Conservation (phyloP, 2,797 vertebrate genomes). For the Delichon dasypus region DNA sequence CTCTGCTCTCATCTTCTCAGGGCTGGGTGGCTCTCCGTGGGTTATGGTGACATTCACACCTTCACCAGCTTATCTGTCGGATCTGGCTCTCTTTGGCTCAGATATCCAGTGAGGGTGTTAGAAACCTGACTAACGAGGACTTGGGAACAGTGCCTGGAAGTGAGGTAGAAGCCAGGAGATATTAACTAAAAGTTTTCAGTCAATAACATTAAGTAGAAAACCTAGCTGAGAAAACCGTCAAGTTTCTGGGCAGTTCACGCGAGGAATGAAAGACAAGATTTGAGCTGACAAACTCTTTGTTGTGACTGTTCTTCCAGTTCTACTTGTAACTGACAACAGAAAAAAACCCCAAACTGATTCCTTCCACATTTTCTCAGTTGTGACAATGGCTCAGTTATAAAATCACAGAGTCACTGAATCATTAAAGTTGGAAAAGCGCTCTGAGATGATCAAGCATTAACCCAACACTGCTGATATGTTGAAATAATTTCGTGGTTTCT, state of each 20-base stretch:
- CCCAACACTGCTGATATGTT: not conserved
- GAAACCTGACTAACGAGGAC: not conserved
- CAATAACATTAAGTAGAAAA: not conserved
- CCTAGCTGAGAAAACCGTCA: not conserved
- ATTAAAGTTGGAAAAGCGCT: not conserved
- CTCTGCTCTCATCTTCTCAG: not conserved
- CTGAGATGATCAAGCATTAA: not conserved
- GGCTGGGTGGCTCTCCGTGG: not conserved
- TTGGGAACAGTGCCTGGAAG: not conserved
- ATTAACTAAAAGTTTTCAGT: not conserved
- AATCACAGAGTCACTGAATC: not conserved
- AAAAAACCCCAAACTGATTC: not conserved
- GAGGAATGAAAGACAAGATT: not conserved
- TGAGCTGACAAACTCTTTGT: not conserved
- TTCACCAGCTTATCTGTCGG: not conserved
- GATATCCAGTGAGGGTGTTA: not conserved
- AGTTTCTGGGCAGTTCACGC: not conserved
- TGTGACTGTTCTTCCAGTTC: not conserved
- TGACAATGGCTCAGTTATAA: not conserved
- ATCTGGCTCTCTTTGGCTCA: not conserved
- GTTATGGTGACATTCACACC: rapidly evolving
- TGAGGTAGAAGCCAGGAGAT: not conserved
- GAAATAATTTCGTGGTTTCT: not conserved
- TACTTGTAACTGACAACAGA: not conserved
- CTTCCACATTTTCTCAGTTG: not conserved